Evolutionary conservation across 2,113 vertebrate genomes (phyloP).

Genomic region (Calyptomena viridis): DNA sequence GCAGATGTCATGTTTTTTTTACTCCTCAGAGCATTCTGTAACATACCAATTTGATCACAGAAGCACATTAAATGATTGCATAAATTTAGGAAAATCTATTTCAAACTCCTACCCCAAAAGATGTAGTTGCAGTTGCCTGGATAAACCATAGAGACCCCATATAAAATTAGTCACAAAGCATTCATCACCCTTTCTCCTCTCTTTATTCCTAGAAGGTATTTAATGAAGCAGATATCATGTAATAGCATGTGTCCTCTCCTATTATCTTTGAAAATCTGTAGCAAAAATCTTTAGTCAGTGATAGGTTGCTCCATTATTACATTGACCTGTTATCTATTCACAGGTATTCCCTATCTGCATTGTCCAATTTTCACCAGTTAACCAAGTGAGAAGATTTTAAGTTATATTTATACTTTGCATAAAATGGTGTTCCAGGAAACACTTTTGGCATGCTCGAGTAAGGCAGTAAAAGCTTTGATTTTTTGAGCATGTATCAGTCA

Average conservation of each 20-base stretch:
- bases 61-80: neutral
- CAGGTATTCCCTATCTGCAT: neutral
- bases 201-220: neutral
- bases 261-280: neutral
- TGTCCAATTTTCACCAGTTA: neutral
- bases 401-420: neutral
- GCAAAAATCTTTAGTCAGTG: neutral
- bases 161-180: neutral
- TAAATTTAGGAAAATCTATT: neutral
- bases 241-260: neutral
- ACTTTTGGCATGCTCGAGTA: neutral
- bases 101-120: neutral
- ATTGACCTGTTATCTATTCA: neutral
- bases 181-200: neutral
- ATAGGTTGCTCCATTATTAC: neutral
- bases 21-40: neutral
- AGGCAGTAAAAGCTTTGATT: neutral
- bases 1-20: neutral
- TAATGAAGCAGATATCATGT: neutral
- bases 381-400: neutral
- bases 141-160: neutral
- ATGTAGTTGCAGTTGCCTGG: neutral
- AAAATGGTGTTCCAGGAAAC: neutral
- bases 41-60: neutral
- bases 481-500: neutral